phyloP scores from a whole-genome alignment of 1,140 invertebrate species.

The Anagrus nilaparvatae region DNA sequence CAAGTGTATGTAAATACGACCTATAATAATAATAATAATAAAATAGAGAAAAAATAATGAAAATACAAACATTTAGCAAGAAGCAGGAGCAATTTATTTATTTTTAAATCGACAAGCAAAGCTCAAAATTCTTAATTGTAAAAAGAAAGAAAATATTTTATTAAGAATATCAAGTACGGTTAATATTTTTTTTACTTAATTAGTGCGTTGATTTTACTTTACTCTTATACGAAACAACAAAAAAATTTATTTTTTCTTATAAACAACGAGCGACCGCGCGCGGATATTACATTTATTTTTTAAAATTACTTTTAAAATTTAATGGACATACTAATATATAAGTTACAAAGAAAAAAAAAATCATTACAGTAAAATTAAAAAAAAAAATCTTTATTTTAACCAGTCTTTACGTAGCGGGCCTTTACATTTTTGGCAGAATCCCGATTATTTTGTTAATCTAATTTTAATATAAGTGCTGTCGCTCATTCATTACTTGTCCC shows the following conservation, averaged over 20 bases:
- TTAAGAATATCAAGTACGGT: conserved; percentile 14
- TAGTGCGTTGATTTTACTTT: too few species aligned
- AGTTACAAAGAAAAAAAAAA: conserved; percentile 10
- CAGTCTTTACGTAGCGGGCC: conserved; percentile 38
- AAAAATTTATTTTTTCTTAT: conserved; percentile 6
- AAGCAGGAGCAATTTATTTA: not conserved
- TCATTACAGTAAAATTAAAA: conserved; percentile 20
- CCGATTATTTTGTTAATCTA: conserved; percentile 12
- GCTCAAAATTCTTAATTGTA: conserved; percentile 5
- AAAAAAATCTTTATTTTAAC: conserved; percentile 33
- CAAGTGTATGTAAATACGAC: too few species aligned
- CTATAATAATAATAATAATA: conserved; percentile 9
- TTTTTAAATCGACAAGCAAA: conserved; percentile 1
- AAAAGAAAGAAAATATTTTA: conserved; percentile 16
- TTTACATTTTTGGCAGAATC: conserved; percentile 15
- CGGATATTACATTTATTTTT: conserved; percentile 8
- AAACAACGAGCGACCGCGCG: not conserved
- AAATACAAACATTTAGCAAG: conserved; percentile 8
- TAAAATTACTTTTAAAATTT: conserved; percentile 15
- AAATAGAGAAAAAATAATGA: conserved; percentile 10
- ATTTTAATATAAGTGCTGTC: conserved; percentile 16
- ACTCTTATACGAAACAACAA: conserved; percentile 13
- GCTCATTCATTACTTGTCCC: conserved; percentile 13
- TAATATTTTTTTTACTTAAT: too few species aligned
- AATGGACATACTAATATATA: conserved; percentile 5